These are phyloP conservation scores for Ommatoiulus sabulosus DNA, from an alignment of 2,888 invertebrate genomes.

Conservation along the genomic window DNA sequence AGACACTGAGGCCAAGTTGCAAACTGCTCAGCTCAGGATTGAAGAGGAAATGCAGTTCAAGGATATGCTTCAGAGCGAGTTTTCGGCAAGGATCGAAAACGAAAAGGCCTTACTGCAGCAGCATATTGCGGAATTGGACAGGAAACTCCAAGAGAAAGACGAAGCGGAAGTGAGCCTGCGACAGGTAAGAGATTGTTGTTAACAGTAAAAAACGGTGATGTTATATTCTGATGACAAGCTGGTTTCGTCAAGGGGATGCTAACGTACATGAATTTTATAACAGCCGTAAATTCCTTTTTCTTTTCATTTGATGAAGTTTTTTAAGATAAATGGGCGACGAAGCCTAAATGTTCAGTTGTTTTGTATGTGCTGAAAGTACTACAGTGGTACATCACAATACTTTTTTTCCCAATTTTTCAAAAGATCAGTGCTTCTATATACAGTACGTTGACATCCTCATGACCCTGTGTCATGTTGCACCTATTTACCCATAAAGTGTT, in stretches of 20 bases:
- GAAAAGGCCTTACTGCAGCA: constrained; percentile 42
- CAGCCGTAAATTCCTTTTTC: no score
- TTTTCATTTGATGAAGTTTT: no score
- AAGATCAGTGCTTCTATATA: no score
- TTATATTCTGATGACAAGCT: not conserved
- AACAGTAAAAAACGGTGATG: not conserved
- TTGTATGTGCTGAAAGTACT: no score
- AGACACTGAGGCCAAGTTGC: constrained; percentile 29
- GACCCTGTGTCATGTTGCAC: no score
- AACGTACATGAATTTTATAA: not conserved
- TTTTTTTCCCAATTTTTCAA: no score
- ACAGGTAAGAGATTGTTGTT: constrained; percentile 22
- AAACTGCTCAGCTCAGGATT: constrained; percentile 2
- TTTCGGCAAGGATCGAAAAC: not conserved
- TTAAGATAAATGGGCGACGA: no score
- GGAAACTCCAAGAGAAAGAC: not conserved
- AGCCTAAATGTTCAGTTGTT: no score
- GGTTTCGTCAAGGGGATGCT: not conserved
- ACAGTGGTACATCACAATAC: no score
- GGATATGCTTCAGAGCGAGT: not conserved
- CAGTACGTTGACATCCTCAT: no score
- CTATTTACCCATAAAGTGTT: not conserved
- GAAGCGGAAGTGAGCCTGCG: constrained; percentile 11
- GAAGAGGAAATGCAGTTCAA: constrained; percentile 12
- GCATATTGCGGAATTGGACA: constrained; percentile 12